Conservation (phyloP, 2,888 invertebrate species). For the Chrysomela aeneicollis region DNA sequence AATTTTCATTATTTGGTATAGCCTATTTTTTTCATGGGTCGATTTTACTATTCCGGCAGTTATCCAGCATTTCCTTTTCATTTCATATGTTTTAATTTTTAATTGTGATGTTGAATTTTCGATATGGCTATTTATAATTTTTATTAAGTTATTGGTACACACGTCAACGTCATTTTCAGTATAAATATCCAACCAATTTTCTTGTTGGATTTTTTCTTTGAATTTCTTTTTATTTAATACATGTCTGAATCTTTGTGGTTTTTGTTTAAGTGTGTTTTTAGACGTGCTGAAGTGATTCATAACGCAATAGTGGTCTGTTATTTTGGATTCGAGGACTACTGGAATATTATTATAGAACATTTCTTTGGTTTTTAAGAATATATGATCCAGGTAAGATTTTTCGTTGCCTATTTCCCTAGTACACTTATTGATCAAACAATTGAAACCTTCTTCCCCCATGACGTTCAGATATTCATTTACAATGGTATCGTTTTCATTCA, state of each 20-base stretch:
- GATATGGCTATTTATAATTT: not conserved
- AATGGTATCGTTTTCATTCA: not conserved
- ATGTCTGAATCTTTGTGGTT: not conserved
- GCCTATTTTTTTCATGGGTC: too few relatives aligned
- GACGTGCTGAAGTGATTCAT: not conserved
- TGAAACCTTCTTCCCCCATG: slow-evolving; percentile 5
- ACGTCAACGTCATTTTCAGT: not conserved
- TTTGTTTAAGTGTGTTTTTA: not conserved
- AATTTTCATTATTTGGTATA: too few relatives aligned
- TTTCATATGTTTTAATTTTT: slow-evolving; percentile 1
- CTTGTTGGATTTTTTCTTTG: not conserved
- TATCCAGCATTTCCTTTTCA: not conserved
- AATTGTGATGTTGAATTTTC: not conserved
- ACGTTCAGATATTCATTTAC: slow-evolving; percentile 2
- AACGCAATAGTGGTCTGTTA: slow-evolving; percentile 5
- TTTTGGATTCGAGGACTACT: not conserved
- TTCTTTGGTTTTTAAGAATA: slow-evolving; percentile 1
- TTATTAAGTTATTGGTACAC: not conserved
- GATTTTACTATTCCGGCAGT: too few relatives aligned
- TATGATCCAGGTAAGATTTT: slow-evolving; percentile 9
- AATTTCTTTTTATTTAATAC: not conserved
- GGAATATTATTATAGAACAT: not conserved
- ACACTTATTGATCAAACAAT: not conserved
- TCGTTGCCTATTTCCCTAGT: not conserved
- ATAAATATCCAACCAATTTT: slow-evolving; percentile 1